A percentile compares a stretch with the other conserved stretches of the same genome.
Conservation (phyloP, 1,140 invertebrate species). For the Sinonovacula constricta region DNA sequence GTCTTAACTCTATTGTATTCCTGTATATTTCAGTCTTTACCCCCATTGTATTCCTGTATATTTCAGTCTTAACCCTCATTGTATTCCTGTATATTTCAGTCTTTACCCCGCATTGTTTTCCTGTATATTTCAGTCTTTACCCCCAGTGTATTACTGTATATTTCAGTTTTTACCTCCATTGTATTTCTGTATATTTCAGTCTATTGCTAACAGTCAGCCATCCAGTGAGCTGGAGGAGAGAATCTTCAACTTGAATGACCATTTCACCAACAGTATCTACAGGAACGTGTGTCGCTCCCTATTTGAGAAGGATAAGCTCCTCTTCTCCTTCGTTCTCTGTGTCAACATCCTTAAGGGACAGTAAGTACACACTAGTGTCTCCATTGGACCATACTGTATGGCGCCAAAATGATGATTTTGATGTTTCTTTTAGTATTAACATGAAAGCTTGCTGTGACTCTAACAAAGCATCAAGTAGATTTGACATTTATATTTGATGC, state of each 20-base stretch:
- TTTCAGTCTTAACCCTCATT: too few relatives aligned
- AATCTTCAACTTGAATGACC: slow-evolving; percentile 77
- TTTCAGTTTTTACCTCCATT: background rate
- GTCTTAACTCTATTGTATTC: too few relatives aligned
- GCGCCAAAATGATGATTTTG: too few relatives aligned
- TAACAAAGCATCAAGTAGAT: too few relatives aligned
- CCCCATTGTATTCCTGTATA: too few relatives aligned
- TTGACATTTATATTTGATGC: too few relatives aligned
- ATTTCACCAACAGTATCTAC: slow-evolving; percentile 79
- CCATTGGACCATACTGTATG: too few relatives aligned
- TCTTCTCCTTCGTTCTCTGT: slow-evolving; percentile 78
- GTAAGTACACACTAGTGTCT: slow-evolving; percentile 78
- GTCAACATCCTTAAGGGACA: slow-evolving; percentile 79
- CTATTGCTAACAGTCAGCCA: slow-evolving; percentile 75
- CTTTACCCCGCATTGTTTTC: background rate
- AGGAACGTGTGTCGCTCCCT: slow-evolving; percentile 78
- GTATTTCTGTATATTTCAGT: slow-evolving; percentile 67
- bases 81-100: too few relatives aligned
- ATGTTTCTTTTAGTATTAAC: too few relatives aligned
- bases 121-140: background rate
- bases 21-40: too few relatives aligned
- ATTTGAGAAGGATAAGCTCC: slow-evolving; percentile 79
- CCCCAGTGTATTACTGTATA: too few relatives aligned
- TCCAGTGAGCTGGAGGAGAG: slow-evolving; percentile 75
- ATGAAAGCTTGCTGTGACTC: too few relatives aligned